A percentile compares a stretch with the other conserved stretches of the same genome.
Conservation (phyloP, 2,888 invertebrate genomes). For the Willowsia nigromaculata region DNA sequence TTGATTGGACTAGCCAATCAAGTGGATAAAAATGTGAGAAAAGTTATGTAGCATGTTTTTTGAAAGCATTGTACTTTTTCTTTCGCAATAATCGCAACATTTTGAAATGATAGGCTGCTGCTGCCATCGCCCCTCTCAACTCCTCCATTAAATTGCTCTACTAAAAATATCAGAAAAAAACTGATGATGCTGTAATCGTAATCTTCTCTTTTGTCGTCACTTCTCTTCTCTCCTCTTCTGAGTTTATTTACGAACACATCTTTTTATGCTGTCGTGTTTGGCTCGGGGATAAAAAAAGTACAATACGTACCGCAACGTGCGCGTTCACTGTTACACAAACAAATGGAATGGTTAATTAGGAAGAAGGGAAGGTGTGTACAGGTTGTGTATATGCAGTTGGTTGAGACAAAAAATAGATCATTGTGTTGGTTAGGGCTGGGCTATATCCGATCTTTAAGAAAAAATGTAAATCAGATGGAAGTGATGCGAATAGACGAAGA, state of each 20-base stretch:
- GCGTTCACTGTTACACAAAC: neutral
- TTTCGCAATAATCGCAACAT: conserved; percentile 10
- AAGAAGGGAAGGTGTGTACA: neutral
- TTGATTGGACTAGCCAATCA: conserved; percentile 17
- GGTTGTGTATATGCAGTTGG: neutral
- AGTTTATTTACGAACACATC: conserved; percentile 14
- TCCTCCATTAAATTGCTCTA: neutral
- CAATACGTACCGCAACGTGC: neutral
- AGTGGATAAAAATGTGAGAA: neutral
- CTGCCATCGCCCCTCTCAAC: conserved; percentile 37
- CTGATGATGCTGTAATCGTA: neutral
- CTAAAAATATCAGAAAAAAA: neutral
- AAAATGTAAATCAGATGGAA: conserved; percentile 48
- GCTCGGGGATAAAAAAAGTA: conserved; percentile 42
- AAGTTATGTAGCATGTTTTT: neutral
- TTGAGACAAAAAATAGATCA: conserved; percentile 19
- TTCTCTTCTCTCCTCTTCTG: too few relatives aligned
- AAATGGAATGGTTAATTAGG: conserved; percentile 32
- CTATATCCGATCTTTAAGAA: conserved; percentile 35
- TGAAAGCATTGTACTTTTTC: neutral
- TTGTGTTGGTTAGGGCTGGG: conserved; percentile 22
- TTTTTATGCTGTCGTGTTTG: conserved; percentile 33
- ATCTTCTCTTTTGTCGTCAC: conserved; percentile 20
- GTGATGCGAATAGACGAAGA: neutral
- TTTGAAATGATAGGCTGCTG: conserved; percentile 14